These are phyloP conservation scores for Rambutsinella grinnellia DNA, from an alignment of 2,888 invertebrate species.

Conservation along the genomic window DNA sequence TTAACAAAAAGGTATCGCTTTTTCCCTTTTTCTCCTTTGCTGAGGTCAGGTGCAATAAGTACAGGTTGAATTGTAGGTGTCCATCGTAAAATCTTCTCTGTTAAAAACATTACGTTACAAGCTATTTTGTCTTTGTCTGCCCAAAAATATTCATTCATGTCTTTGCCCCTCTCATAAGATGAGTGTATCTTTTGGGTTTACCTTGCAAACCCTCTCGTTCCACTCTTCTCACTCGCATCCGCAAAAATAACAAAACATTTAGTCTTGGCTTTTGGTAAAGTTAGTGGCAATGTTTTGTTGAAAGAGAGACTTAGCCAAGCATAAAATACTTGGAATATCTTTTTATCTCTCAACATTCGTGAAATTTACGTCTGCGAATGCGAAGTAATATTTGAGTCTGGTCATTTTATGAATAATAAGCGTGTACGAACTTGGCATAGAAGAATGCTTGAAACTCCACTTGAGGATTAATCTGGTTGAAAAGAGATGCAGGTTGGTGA, in stretches of 20 bases:
- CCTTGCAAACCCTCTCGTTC: neutral
- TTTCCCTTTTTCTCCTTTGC: neutral
- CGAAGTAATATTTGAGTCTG: too few relatives aligned
- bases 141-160: neutral
- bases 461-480: neutral
- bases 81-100: neutral
- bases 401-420: too few relatives aligned
- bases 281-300: neutral
- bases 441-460: neutral
- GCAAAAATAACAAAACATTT: conserved; percentile 19
- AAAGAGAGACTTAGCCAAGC: conserved; percentile 2
- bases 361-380: too few relatives aligned
- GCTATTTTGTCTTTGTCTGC: neutral
- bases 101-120: neutral
- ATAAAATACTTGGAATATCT: conserved; percentile 5
- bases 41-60: neutral
- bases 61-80: conserved; percentile 8
- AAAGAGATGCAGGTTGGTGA: neutral
- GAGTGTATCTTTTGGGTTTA: neutral
- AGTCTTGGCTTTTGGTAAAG: conserved; percentile 11
- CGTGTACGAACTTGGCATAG: neutral
- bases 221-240: neutral
- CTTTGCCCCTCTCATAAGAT: neutral
- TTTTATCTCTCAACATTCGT: neutral
- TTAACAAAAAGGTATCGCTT: neutral